phyloP scores from a whole-genome alignment of 1,140 invertebrate species.

The Gryllus bimaculatus region DNA sequence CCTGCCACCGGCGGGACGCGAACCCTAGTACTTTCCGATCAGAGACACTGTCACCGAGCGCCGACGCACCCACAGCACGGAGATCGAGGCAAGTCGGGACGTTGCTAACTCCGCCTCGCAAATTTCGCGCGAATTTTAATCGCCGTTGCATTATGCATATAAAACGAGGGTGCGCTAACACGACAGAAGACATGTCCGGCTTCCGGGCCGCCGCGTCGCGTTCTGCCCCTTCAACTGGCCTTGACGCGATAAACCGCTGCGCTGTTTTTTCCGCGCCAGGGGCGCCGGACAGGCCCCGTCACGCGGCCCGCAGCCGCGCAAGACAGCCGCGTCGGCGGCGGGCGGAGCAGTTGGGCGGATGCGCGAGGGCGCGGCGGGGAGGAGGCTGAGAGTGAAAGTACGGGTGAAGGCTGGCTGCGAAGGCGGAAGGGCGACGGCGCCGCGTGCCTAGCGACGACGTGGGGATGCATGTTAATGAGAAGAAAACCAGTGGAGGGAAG shows the following conservation, averaged over 20 bases:
- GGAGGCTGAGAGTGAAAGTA: background rate
- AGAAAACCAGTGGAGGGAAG: no score
- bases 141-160: background rate
- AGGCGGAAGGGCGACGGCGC: no score
- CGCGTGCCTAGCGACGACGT: no score
- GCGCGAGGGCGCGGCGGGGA: background rate
- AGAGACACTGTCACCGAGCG: no score
- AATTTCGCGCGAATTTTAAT: background rate
- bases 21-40: no score
- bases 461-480: no score
- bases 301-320: background rate
- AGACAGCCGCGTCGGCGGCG: background rate
- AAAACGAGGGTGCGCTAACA: background rate
- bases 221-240: background rate
- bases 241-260: background rate
- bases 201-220: background rate
- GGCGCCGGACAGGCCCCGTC: background rate
- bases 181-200: background rate
- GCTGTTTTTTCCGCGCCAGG: background rate
- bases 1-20: no score
- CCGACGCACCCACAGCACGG: no score
- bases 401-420: no score
- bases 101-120: background rate
- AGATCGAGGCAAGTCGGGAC: no score
- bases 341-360: background rate